Evolutionary conservation across 2,113 vertebrate genomes (phyloP).

Genomic region (Myiozetetes cayanensis): DNA sequence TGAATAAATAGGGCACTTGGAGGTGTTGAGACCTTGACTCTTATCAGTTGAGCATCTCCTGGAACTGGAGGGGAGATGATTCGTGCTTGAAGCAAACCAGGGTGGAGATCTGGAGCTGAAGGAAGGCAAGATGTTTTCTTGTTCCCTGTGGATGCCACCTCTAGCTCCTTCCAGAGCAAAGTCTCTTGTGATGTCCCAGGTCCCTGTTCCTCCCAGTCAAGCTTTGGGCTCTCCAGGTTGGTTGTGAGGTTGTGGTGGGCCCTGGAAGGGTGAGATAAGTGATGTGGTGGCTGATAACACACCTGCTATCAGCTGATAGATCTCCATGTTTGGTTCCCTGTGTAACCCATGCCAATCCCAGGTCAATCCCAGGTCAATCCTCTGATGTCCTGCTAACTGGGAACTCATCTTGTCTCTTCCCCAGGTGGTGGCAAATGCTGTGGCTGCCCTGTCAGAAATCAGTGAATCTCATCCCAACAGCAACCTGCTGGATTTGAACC

Average conservation of each 20-base stretch:
- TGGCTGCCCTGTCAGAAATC: conserved; percentile 96
- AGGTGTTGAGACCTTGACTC: neutral
- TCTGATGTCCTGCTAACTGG: neutral
- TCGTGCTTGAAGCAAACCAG: neutral
- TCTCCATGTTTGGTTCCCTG: neutral
- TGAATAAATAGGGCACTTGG: neutral
- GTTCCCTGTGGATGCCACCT: neutral
- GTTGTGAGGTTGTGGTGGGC: neutral
- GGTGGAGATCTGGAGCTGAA: neutral
- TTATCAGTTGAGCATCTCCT: neutral
- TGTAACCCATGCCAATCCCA: neutral
- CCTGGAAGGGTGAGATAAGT: neutral
- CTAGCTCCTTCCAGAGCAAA: neutral
- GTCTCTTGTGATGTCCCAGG: neutral
- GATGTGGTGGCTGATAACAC: neutral
- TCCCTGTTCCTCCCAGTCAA: neutral
- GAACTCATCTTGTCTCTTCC: neutral
- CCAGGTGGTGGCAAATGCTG: conserved; percentile 96
- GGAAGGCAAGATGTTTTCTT: neutral
- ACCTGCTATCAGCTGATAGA: neutral
- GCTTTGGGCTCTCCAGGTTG: neutral
- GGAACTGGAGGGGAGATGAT: neutral
- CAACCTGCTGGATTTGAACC: conserved; percentile 97
- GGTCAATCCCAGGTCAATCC: neutral
- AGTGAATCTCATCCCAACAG: conserved; percentile 98